phyloP scores from a whole-genome alignment of 2,797 vertebrate species.

The Jordanella pulchra region DNA sequence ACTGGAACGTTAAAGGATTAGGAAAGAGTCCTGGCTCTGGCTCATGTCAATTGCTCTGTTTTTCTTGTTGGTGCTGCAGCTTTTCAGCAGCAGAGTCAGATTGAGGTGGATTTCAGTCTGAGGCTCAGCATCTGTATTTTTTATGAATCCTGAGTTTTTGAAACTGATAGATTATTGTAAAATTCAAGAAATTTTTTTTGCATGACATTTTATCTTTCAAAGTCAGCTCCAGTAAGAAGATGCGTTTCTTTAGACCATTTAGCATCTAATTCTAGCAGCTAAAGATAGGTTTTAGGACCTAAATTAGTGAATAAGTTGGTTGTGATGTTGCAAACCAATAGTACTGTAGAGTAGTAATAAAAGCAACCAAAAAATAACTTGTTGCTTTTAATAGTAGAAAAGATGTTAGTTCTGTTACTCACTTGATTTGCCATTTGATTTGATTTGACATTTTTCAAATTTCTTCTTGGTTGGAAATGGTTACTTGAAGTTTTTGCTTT shows the following conservation, averaged over 20 bases:
- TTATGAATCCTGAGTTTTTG: neutral
- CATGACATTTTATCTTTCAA: neutral
- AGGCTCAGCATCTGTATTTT: constrained; percentile 9
- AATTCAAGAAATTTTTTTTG: neutral
- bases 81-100: constrained; percentile 35
- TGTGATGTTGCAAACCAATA: neutral
- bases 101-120: constrained; percentile 38
- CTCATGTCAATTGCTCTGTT: constrained; percentile 23
- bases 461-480: too few relatives aligned
- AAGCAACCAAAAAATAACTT: neutral
- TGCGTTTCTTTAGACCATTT: neutral
- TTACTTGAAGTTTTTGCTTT: neutral
- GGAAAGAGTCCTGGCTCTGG: constrained; percentile 12
- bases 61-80: constrained; percentile 32
- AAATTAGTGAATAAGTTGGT: neutral
- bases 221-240: neutral
- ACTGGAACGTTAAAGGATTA: constrained; percentile 14
- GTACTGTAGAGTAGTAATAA: neutral
- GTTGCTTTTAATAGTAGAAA: neutral
- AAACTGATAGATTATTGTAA: neutral
- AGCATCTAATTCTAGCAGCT: neutral
- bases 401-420: neutral
- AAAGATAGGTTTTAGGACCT: neutral
- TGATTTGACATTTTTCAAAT: too few relatives aligned
- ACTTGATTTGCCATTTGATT: neutral